A percentile compares a stretch with the other conserved stretches of the same genome.
Evolutionary conservation across 1,140 invertebrate species (phyloP).

Genomic region (Adoxophyes honmai): DNA sequence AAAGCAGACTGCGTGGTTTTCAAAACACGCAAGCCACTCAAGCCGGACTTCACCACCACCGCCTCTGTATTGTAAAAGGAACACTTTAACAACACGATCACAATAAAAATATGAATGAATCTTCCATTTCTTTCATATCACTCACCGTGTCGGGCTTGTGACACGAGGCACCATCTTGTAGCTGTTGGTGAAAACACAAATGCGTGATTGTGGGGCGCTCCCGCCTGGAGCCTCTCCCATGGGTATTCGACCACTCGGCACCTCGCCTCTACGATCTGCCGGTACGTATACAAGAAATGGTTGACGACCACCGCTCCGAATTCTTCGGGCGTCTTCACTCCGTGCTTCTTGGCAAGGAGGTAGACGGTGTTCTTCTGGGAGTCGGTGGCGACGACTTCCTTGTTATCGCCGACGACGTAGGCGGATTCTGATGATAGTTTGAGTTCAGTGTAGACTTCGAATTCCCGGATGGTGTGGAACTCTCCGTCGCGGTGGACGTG

Average conservation of each 20-base stretch:
- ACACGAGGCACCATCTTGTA: slow-evolving; percentile 81
- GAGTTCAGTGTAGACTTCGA: slow-evolving; percentile 84
- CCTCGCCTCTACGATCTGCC: slow-evolving; percentile 82
- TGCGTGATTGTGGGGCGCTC: slow-evolving; percentile 83
- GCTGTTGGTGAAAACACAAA: slow-evolving; percentile 83
- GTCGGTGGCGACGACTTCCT: slow-evolving; percentile 87
- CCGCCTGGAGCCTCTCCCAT: slow-evolving; percentile 83
- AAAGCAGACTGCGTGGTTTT: slow-evolving; percentile 89
- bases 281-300: slow-evolving; percentile 85
- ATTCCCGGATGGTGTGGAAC: slow-evolving; percentile 83
- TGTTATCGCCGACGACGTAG: slow-evolving; percentile 80
- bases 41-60: slow-evolving; percentile 79
- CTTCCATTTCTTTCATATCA: slow-evolving; percentile 21
- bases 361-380: slow-evolving; percentile 92
- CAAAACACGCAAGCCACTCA: slow-evolving; percentile 82
- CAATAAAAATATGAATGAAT: too few relatives aligned
- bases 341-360: slow-evolving; percentile 85
- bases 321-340: slow-evolving; percentile 84
- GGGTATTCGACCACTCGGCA: slow-evolving; percentile 84
- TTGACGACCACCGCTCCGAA: slow-evolving; percentile 83
- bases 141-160: slow-evolving; percentile 81
- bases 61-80: slow-evolving; percentile 61
- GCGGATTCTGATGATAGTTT: slow-evolving; percentile 83
- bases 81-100: slow-evolving; percentile 7
- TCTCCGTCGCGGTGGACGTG: slow-evolving; percentile 81